These are phyloP conservation scores for Drosophila tripunctata DNA, from an alignment of 2,888 invertebrate genomes.

Conservation along the genomic window DNA sequence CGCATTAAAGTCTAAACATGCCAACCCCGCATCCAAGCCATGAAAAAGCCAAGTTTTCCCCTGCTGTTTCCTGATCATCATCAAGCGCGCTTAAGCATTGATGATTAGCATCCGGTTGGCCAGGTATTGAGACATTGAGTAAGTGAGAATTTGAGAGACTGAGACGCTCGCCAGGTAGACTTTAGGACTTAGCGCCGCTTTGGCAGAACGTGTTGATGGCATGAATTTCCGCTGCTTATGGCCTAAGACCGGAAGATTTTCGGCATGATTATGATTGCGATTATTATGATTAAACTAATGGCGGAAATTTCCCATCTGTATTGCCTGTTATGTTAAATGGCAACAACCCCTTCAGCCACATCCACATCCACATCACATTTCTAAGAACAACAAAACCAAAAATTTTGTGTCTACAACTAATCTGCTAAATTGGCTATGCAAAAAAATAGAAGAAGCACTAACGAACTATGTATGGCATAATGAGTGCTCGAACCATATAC, in stretches of 20 bases:
- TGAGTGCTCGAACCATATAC: conserved; percentile 70
- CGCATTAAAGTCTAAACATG: conserved; percentile 80
- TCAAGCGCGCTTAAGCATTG: conserved; percentile 59
- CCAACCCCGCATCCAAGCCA: conserved; percentile 58
- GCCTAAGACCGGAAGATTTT: conserved; percentile 73
- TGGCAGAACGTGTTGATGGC: not conserved
- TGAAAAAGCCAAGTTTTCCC: conserved; percentile 52
- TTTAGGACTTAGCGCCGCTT: conserved; percentile 66
- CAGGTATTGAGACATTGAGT: conserved; percentile 4
- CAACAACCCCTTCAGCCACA: conserved; percentile 29
- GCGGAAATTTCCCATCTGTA: conserved; percentile 66
- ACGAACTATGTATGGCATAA: conserved; percentile 70
- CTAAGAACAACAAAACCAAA: conserved; percentile 51
- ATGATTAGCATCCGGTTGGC: conserved; percentile 72
- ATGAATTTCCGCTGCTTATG: conserved; percentile 73
- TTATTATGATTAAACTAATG: conserved; percentile 71
- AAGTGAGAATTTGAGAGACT: not conserved
- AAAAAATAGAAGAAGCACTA: conserved; percentile 28
- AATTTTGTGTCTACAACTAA: conserved; percentile 67
- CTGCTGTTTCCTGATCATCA: conserved; percentile 28
- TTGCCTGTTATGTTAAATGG: too few species aligned
- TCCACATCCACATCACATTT: conserved; percentile 34
- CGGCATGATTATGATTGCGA: conserved; percentile 67
- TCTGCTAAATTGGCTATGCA: conserved; percentile 73
- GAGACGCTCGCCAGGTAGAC: conserved; percentile 38